Evolutionary conservation across 2,888 invertebrate species (phyloP).

Genomic region (Augochlorella aurata): DNA sequence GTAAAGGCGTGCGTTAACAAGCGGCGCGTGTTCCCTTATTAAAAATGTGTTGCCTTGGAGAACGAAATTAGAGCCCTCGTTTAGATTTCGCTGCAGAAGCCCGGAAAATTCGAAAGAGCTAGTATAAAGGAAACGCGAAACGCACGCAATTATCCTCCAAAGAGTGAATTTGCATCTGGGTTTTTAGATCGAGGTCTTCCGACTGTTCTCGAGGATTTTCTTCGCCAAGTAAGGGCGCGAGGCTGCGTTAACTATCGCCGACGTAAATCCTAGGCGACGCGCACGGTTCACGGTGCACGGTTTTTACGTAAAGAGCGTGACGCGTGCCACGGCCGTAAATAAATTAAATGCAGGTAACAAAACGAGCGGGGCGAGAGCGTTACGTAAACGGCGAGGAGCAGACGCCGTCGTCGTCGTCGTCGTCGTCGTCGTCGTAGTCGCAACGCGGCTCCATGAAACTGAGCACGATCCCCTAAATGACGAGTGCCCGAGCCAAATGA

Average conservation of each 20-base stretch:
- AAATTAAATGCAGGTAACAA: slow-evolving; percentile 46
- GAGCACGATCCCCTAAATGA: slow-evolving; percentile 33
- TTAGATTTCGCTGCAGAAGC: too few species aligned
- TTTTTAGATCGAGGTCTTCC: too few species aligned
- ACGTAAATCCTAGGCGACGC: slow-evolving; percentile 21
- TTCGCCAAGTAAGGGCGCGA: background rate
- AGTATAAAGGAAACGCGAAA: too few species aligned
- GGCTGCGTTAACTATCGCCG: slow-evolving; percentile 29
- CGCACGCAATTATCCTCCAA: too few species aligned
- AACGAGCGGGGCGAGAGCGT: slow-evolving; percentile 20
- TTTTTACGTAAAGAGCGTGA: background rate
- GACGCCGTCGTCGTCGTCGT: slow-evolving; percentile 6
- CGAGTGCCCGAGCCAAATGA: slow-evolving; percentile 11
- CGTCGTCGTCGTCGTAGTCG: too few species aligned
- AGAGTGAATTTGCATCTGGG: too few species aligned
- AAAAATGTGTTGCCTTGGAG: too few species aligned
- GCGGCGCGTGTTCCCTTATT: too few species aligned
- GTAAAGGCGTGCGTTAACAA: too few species aligned
- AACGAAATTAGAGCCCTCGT: too few species aligned
- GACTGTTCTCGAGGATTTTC: background rate
- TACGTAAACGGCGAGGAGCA: slow-evolving; percentile 24
- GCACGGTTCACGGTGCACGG: background rate
- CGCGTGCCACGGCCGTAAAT: slow-evolving; percentile 29
- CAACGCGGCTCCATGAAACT: slow-evolving; percentile 24
- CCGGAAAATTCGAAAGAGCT: too few species aligned